Percentiles rank a stretch among this genome's conserved stretches.
phyloP scores from a whole-genome alignment of 2,888 invertebrate genomes.

The Netelia inedita region DNA sequence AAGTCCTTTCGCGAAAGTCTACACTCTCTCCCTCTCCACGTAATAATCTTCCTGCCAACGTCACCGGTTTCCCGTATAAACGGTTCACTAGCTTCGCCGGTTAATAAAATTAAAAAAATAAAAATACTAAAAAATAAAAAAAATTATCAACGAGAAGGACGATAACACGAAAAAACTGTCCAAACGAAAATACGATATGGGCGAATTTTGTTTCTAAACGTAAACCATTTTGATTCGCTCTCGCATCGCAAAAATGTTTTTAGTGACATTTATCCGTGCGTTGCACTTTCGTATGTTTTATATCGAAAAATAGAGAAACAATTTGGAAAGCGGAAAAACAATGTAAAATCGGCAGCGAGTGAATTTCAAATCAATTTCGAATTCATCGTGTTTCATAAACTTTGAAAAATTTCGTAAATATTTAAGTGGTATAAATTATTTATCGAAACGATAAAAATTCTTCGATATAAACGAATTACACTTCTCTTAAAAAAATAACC shows the following conservation, averaged over 20 bases:
- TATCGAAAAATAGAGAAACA: no score
- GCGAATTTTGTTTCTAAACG: not conserved
- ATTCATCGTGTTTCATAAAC: no score
- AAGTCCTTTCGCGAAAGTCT: conserved; percentile 40
- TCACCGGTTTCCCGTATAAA: conserved; percentile 20
- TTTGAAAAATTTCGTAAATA: no score
- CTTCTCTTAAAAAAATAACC: no score
- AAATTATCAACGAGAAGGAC: not conserved
- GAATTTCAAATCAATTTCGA: no score
- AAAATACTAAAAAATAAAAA: conserved; percentile 1
- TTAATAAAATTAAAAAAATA: conserved; percentile 36
- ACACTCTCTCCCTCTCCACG: not conserved
- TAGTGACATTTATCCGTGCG: not conserved
- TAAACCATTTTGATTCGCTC: not conserved
- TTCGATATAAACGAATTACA: no score
- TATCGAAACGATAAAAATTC: no score
- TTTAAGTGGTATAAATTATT: no score
- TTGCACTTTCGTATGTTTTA: no score
- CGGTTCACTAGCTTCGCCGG: conserved; percentile 17
- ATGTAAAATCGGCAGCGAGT: no score
- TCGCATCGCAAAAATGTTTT: not conserved
- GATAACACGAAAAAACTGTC: not conserved
- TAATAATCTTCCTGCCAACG: conserved; percentile 6
- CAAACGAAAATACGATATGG: not conserved
- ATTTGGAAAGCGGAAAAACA: no score